Base-by-base conservation (phyloP, 2,888 invertebrate genomes). In the Serripes groenlandicus region DNA sequence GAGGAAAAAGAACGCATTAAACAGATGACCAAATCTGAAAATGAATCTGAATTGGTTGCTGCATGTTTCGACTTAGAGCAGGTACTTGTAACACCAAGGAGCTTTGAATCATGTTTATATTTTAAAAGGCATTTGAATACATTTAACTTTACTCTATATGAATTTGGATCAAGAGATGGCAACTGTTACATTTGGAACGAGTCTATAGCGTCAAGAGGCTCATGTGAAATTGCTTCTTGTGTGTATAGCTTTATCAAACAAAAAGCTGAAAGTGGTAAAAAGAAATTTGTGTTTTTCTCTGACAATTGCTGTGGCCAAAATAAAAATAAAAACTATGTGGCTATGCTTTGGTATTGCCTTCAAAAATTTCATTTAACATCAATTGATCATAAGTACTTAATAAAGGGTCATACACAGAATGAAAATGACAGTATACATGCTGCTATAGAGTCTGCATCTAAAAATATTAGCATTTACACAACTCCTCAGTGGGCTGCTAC, bases 51-150 rank as follows among this genome's bases (percentile, higher is more conserved):
- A 26, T 9, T 62, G 28, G 26, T 58, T 26, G 83, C 60, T 49
- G 79, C 77, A 1, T 76, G 83, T 35, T 81, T 81, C 75, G 84
- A 81, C 37, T 54, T 84, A 0, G 70, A 81, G 54, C 68, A 84
- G 30, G 75, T 84, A 0, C 28, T 78, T 7, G 15, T 64, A 15
- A 83, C 77, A 1, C 83, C 77, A 26, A 42, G 77, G 30, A 58
- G 76, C 18, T 64, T 64, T 83, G 83, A 74, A 23, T 81, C 80
- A 18, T 60, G 30, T 18, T 56, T 58, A 69, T 18, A 70, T 42
- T 85, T 69, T 49, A 81, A 81, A 35, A 42, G 81, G 42, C 66
- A 68, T 23, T 42, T 78, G 0, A 42, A 52, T 30, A 69, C 81
- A 23, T 81, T 23, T 32, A 85, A 78, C 70, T 76, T 85, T 26